Evolutionary conservation across 2,797 vertebrate genomes (phyloP).

Genomic region (Falco peregrinus): DNA sequence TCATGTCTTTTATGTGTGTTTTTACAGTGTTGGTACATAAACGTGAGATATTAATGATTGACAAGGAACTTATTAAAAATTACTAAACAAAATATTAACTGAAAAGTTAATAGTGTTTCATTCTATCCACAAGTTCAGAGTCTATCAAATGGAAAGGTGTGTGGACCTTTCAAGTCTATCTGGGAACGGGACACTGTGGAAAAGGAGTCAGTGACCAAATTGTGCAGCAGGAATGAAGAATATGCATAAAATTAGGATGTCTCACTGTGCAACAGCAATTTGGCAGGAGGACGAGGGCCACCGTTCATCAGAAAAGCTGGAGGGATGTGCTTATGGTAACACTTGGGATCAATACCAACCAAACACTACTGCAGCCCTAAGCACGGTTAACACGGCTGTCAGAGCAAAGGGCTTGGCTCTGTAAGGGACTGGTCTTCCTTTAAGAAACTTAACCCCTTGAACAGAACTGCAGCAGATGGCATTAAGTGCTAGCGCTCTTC

Average conservation of each 20-base stretch:
- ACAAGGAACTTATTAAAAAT: not conserved
- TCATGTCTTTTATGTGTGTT: not conserved
- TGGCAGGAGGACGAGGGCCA: not conserved
- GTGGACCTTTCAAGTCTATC: not conserved
- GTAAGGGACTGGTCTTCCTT: not conserved
- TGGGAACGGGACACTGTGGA: not conserved
- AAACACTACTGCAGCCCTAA: not conserved
- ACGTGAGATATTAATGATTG: not conserved
- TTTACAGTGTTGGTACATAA: not conserved
- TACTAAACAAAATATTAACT: not conserved
- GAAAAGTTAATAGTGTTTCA: not conserved
- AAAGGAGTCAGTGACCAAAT: not conserved
- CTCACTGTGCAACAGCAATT: not conserved
- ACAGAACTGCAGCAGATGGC: not conserved
- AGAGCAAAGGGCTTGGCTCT: not conserved
- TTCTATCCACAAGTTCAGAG: not conserved
- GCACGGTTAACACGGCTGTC: not conserved
- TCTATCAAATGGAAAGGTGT: not conserved
- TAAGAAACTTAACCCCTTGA: not conserved
- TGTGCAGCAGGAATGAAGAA: not conserved
- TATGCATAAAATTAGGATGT: not conserved
- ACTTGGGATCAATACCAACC: not conserved
- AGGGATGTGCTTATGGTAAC: not conserved
- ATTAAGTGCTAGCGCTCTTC: not conserved
- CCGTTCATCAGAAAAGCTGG: not conserved